Conservation (phyloP, 2,888 invertebrate species). For the Parnassius mnemosyne region DNA sequence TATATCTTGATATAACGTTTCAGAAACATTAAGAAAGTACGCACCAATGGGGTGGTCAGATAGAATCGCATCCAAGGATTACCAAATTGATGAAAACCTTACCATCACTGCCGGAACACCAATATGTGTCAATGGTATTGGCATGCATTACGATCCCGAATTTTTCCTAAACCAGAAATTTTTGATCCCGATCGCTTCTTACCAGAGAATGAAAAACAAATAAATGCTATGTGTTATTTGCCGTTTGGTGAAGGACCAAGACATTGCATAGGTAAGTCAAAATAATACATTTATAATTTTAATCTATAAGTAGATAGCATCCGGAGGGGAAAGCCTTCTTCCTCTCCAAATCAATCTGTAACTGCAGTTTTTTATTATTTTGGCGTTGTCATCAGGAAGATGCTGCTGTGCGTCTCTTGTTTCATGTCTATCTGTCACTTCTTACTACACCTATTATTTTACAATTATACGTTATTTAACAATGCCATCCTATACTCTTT, state of each 20-base stretch:
- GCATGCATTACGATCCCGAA: constrained; percentile 16
- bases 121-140: constrained; percentile 27
- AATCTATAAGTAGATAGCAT: too few species aligned
- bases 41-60: constrained; percentile 27
- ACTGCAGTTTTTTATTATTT: too few species aligned
- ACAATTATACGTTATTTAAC: too few species aligned
- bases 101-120: constrained; percentile 27
- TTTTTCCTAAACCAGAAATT: constrained; percentile 4
- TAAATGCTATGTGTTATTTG: too few species aligned
- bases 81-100: constrained; percentile 29
- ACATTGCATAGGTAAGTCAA: constrained; percentile 28
- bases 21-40: constrained; percentile 26
- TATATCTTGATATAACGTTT: neutral
- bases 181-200: constrained; percentile 13
- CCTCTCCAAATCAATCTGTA: too few species aligned
- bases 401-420: too few species aligned
- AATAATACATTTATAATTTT: too few species aligned
- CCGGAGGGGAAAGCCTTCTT: too few species aligned
- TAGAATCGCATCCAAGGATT: constrained; percentile 25
- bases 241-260: constrained; percentile 30
- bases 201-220: constrained; percentile 5
- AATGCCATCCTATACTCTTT: too few species aligned
- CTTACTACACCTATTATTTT: too few species aligned
- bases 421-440: too few species aligned
- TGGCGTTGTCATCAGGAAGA: too few species aligned